Percentiles rank a stretch among this genome's conserved stretches.
Conservation (phyloP, 2,888 invertebrate genomes). For the Odontocerum albicorne region DNA sequence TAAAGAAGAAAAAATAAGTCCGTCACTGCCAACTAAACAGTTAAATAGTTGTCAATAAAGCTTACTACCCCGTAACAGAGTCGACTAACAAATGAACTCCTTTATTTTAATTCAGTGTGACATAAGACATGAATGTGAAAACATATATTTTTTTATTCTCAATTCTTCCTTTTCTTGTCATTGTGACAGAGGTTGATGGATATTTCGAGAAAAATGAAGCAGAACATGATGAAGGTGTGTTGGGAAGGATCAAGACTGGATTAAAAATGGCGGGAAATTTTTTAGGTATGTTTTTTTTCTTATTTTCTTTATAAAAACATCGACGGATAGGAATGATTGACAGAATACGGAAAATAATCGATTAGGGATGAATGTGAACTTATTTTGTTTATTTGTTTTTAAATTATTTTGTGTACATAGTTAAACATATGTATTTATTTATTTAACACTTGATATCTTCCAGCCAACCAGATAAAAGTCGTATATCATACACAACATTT, state of each 20-base stretch:
- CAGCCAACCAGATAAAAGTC: too few species aligned
- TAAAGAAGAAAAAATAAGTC: too few species aligned
- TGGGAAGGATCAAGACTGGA: conserved; percentile 52
- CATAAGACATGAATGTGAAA: conserved; percentile 7
- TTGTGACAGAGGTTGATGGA: background rate
- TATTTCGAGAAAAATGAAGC: background rate
- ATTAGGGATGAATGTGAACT: background rate
- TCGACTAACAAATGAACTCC: too few species aligned
- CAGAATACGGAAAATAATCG: background rate
- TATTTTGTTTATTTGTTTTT: too few species aligned
- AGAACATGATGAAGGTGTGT: conserved; percentile 40
- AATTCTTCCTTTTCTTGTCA: background rate
- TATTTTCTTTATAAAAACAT: background rate
- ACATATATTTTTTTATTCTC: background rate
- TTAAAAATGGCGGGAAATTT: conserved; percentile 54
- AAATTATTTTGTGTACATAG: too few species aligned
- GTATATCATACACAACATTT: too few species aligned
- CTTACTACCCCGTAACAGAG: too few species aligned
- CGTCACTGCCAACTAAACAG: too few species aligned
- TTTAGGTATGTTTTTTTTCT: conserved; percentile 41
- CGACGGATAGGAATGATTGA: conserved; percentile 10
- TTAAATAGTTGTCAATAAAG: too few species aligned
- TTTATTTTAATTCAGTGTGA: conserved; percentile 1
- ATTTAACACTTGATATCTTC: too few species aligned
- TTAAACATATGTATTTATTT: too few species aligned